Evolutionary conservation across 1,140 invertebrate genomes (phyloP), one percentile per base, ranked within the genome.

Genomic region (Ceratitis capitata): DNA sequence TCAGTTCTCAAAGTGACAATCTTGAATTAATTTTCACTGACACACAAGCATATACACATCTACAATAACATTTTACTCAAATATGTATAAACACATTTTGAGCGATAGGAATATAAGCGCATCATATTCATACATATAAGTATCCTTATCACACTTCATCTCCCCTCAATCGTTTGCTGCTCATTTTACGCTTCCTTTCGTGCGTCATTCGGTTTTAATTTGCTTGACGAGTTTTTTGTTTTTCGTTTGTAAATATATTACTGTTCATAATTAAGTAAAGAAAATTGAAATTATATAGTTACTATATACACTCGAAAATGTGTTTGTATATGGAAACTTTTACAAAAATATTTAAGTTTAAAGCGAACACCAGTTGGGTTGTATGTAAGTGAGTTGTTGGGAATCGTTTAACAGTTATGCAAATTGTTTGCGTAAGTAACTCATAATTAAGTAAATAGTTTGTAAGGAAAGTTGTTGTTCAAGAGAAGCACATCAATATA

Each of bases 391-490:
- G 2, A 16, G 61, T 10, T 39, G 61, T 35, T 35, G 4, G 32
- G 4, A 64, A 32, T 64, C 9, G 9, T 53, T 53, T 53, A 39
- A 32, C 26, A 16, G 61, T 5, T 69, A 19, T 69, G 61, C 61
- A 39, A 69, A 69, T 35, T 69, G 29, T 69, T 35, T 69, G 16
- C 39, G 32, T 35, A 69, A 69, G 32, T 69, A 69, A 69, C 61
- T 69, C n/a, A 69, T 69, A 69, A 39, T 69, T 35, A 69, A 39
- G 61, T 39, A 69, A 69, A 69, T 69, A 39, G 32, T 69, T 64
- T 69, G 61, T 32, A 39, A 69, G n/a, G 45, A 47, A 47, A 47
- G 45, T 47, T 47, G 7, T 47, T 47, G 45, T 47, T n/a, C n/a
- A n/a, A 23, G 19, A 23, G 10, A 56, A 56, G n/a, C 51, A 14